A percentile compares a stretch with the other conserved stretches of the same genome.
Conservation (phyloP, 2,113 vertebrate genomes). For the Rhegmatorhina hoffmannsi region DNA sequence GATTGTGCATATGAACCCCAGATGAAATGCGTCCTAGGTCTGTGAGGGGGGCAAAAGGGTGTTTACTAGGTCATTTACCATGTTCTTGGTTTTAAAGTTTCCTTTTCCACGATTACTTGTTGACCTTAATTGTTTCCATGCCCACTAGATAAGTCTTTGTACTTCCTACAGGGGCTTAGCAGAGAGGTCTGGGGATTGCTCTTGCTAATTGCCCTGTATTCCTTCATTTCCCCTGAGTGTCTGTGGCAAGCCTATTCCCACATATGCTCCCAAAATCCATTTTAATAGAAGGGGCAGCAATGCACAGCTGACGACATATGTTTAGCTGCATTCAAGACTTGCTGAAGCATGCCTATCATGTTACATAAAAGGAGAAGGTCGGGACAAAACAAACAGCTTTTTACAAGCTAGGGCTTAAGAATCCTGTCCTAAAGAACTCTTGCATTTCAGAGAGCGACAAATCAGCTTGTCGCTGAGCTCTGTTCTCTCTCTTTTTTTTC, state of each 20-base stretch:
- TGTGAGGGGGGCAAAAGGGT: constrained; percentile 48
- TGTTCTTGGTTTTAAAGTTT: constrained; percentile 76
- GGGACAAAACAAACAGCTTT: constrained; percentile 76
- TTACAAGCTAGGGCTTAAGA: constrained; percentile 70
- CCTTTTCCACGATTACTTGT: constrained; percentile 76
- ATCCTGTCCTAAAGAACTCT: constrained; percentile 64
- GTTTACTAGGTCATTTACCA: constrained; percentile 75
- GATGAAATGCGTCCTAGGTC: constrained; percentile 66
- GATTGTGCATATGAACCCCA: constrained; percentile 71
- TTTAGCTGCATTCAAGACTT: constrained; percentile 63
- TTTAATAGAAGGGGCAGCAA: constrained; percentile 70
- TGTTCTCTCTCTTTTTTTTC: background rate
- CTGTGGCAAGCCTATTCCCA: constrained; percentile 69
- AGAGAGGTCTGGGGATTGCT: constrained; percentile 58
- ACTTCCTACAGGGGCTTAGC: constrained; percentile 67
- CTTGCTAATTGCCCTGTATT: constrained; percentile 74
- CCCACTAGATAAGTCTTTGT: constrained; percentile 68
- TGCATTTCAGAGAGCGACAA: constrained; percentile 23
- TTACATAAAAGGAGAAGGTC: constrained; percentile 77
- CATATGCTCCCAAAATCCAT: constrained; percentile 75
- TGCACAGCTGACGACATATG: constrained; percentile 78
- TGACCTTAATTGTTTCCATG: constrained; percentile 84
- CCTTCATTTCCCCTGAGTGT: constrained; percentile 69
- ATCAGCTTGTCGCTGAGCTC: constrained; percentile 43
- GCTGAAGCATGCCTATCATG: constrained; percentile 70